A percentile compares a stretch with the other conserved stretches of the same genome.
Evolutionary conservation across 92 coral and sea anemone genomes (phyloP).

Genomic region (Hydrozoanthus gracilis): DNA sequence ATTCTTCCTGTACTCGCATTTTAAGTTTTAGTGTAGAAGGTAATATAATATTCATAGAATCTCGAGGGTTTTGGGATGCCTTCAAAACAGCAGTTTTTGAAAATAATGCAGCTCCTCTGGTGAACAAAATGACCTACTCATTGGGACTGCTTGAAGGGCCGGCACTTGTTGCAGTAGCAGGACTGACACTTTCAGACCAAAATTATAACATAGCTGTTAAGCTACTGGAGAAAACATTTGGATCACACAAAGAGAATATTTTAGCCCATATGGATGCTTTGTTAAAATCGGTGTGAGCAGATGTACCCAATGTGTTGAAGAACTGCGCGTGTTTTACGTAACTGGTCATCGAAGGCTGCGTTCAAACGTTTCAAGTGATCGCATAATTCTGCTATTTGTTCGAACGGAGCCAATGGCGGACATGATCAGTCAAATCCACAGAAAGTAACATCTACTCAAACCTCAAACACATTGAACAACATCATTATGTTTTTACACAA

Average conservation of each 20-base stretch:
- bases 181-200: too few species aligned
- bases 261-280: constrained; percentile 38
- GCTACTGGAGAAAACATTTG: constrained; percentile 38
- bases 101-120: background rate
- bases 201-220: constrained; percentile 21
- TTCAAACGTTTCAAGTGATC: constrained; percentile 25
- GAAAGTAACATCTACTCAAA: background rate
- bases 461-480: constrained; percentile 2
- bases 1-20: background rate
- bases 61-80: constrained; percentile 18
- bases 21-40: background rate
- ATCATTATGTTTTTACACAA: constrained; percentile 11
- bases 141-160: constrained; percentile 2
- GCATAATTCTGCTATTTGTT: constrained; percentile 1
- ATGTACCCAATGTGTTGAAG: background rate
- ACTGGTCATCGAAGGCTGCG: background rate
- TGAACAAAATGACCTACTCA: constrained; percentile 17
- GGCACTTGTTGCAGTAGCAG: constrained; percentile 5
- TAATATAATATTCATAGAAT: background rate
- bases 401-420: background rate
- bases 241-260: constrained; percentile 33
- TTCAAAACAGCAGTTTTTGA: background rate
- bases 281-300: constrained; percentile 36
- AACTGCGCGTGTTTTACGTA: background rate
- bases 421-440: background rate